Evolutionary conservation across 1,140 invertebrate genomes (phyloP).

Genomic region (Calliopsis andreniformis): DNA sequence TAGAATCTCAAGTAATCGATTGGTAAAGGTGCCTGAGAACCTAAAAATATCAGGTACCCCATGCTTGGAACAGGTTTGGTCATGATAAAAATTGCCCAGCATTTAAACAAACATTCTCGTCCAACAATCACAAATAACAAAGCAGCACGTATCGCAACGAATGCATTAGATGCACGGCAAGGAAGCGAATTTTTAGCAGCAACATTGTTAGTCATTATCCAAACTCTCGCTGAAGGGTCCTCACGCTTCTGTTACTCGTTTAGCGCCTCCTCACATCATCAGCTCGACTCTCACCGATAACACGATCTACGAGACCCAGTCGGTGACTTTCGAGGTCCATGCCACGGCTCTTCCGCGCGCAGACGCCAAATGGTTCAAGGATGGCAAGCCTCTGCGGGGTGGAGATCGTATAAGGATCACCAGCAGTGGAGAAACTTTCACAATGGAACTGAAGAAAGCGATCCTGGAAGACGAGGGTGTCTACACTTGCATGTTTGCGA

Average conservation of each 20-base stretch:
- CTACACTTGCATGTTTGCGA: constrained; percentile 89
- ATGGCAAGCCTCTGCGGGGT: constrained; percentile 85
- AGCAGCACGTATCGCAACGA: constrained; percentile 31
- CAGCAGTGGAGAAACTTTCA: constrained; percentile 88
- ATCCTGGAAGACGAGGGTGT: constrained; percentile 88
- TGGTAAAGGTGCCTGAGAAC: no score
- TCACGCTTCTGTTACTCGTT: background rate
- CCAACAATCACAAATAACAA: no score
- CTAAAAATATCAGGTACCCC: no score
- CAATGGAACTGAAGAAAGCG: constrained; percentile 86
- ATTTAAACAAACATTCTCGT: background rate
- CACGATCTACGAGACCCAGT: constrained; percentile 89
- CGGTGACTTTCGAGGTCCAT: constrained; percentile 87
- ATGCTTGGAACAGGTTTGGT: no score
- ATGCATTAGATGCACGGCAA: constrained; percentile 44
- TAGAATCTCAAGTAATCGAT: no score
- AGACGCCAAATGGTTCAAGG: constrained; percentile 89
- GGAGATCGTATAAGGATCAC: constrained; percentile 85
- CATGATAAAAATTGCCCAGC: constrained; percentile 24
- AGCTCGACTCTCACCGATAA: constrained; percentile 88
- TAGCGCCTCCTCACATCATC: constrained; percentile 88
- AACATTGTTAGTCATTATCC: background rate
- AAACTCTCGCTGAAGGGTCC: no score
- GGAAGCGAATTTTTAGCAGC: background rate
- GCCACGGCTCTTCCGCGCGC: constrained; percentile 88